phyloP scores from a whole-genome alignment of 2,888 invertebrate genomes.

The Drosophila pullipes region DNA sequence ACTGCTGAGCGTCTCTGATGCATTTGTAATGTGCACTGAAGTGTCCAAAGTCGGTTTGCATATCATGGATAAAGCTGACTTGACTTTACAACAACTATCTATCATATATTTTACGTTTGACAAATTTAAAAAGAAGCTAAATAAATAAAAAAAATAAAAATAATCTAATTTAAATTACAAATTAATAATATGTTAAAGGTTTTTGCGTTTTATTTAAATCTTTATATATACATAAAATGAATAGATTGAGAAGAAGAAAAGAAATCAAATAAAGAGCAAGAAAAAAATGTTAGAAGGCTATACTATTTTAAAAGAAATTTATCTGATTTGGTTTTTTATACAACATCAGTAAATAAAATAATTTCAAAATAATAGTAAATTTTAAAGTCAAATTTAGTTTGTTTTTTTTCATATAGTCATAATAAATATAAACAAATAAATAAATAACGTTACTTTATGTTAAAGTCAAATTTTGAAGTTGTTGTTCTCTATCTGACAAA shows the following conservation, averaged over 20 bases:
- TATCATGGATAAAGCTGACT: conserved; percentile 30
- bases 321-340: too few relatives aligned
- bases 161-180: background rate
- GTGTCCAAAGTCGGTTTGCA: background rate
- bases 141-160: background rate
- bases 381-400: background rate
- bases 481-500: background rate
- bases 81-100: background rate
- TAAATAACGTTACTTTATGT: rapidly evolving
- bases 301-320: background rate
- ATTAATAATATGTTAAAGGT: background rate
- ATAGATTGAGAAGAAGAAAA: background rate
- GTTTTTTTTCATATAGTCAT: background rate
- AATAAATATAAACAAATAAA: background rate
- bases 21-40: conserved; percentile 16
- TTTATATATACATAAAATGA: background rate
- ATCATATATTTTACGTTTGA: background rate
- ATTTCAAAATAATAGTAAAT: background rate
- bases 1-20: conserved; percentile 20
- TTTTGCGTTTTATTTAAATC: background rate
- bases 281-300: background rate
- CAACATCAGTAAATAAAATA: background rate
- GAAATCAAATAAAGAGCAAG: background rate
- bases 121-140: background rate
- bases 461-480: background rate